phyloP scores from a whole-genome alignment of 2,888 invertebrate genomes.

The Coecobrya sp. region DNA sequence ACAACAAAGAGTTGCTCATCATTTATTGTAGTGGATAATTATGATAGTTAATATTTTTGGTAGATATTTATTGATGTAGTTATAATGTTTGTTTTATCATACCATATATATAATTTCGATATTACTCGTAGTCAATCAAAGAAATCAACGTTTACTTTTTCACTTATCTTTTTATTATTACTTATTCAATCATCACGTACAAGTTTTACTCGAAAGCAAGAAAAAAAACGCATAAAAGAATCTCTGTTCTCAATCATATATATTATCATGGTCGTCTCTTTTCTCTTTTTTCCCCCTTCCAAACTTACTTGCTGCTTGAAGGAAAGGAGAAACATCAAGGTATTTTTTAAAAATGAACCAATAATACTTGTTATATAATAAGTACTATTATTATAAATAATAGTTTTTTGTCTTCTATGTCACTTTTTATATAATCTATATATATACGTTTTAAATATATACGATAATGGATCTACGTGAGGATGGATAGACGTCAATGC shows the following conservation, averaged over 20 bases:
- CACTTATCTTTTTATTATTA: neutral
- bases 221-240: slow-evolving; percentile 28
- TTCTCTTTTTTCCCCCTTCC: slow-evolving; percentile 77
- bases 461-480: neutral
- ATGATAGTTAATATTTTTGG: too few species aligned
- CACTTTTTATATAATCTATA: neutral
- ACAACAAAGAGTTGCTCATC: slow-evolving; percentile 34
- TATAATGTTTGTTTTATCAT: too few species aligned
- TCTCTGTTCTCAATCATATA: slow-evolving; percentile 20
- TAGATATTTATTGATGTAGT: too few species aligned
- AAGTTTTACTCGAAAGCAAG: neutral
- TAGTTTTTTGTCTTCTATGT: slow-evolving; percentile 36
- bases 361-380: slow-evolving; percentile 9
- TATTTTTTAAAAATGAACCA: slow-evolving; percentile 68
- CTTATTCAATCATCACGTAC: neutral
- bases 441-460: neutral
- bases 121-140: too few species aligned
- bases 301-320: slow-evolving; percentile 83
- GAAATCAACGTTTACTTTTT: neutral
- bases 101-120: too few species aligned
- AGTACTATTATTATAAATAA: slow-evolving; percentile 24
- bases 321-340: slow-evolving; percentile 83
- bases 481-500: neutral
- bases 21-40: neutral
- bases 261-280: slow-evolving; percentile 82